A percentile compares a stretch with the other conserved stretches of the same genome.
These are phyloP conservation scores for Drosophila seclusa DNA, from an alignment of 2,888 invertebrate species.

Conservation along the genomic window DNA sequence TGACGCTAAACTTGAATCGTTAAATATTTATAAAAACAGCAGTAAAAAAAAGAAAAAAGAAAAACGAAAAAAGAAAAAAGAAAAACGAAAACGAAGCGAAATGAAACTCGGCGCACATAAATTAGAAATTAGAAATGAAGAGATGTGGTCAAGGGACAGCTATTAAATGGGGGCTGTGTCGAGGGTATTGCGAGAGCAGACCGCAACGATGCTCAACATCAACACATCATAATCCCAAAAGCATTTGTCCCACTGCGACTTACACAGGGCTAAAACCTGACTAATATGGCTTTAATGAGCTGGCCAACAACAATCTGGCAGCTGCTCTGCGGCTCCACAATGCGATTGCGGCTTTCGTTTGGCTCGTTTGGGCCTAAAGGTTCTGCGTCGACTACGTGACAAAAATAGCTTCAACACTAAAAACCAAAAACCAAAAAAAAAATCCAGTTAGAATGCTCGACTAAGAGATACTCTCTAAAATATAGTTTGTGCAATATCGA, in stretches of 20 bases:
- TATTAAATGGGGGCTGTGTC: background rate
- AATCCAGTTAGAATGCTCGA: background rate
- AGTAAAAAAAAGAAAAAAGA: constrained; percentile 21
- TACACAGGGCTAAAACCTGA: constrained; percentile 30
- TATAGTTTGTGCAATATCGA: background rate
- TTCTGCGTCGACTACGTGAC: constrained; percentile 10
- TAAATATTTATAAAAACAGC: constrained; percentile 78
- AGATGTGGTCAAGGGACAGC: constrained; percentile 17
- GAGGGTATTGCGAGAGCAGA: background rate
- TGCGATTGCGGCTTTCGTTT: constrained; percentile 19
- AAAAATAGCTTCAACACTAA: background rate
- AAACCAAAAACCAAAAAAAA: background rate
- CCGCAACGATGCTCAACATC: constrained; percentile 49
- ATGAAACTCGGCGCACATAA: constrained; percentile 12
- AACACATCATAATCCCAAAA: constrained; percentile 74
- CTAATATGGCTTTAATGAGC: constrained; percentile 75
- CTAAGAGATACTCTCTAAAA: background rate
- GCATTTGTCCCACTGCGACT: constrained; percentile 14
- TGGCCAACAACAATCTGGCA: constrained; percentile 41
- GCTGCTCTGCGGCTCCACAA: constrained; percentile 31
- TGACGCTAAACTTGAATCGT: constrained; percentile 69
- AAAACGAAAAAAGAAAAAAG: constrained; percentile 1
- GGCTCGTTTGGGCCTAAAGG: background rate
- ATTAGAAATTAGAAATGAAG: constrained; percentile 43
- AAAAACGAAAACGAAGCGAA: background rate